Percentiles rank a stretch among this genome's conserved stretches.
Evolutionary conservation across 2,888 invertebrate species (phyloP).

Genomic region (Volucella inflata): DNA sequence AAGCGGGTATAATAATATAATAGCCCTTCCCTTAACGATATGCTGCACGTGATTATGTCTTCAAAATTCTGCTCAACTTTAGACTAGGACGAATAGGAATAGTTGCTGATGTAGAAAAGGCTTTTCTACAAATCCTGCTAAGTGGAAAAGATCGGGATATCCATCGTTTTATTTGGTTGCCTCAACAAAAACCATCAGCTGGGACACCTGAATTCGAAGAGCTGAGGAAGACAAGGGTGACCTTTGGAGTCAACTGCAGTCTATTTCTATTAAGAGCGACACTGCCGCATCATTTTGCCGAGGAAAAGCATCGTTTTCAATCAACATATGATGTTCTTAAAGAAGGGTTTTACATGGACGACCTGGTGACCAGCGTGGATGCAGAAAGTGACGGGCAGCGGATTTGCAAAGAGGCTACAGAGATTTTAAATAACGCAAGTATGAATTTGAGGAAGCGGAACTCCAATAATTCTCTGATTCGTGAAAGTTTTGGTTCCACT

Average conservation of each 20-base stretch:
- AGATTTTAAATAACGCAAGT: background rate
- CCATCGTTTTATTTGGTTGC: conserved; percentile 19
- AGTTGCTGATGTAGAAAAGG: conserved; percentile 17
- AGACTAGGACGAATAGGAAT: conserved; percentile 21
- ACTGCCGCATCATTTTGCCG: background rate
- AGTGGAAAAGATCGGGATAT: conserved; percentile 22
- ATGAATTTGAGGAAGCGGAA: conserved; percentile 21
- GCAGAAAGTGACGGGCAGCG: no score
- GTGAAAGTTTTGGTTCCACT: background rate
- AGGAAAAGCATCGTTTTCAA: background rate
- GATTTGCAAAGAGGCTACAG: no score
- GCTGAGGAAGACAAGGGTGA: no score
- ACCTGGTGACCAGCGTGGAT: no score
- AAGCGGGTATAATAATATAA: conserved; percentile 8
- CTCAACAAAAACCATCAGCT: conserved; percentile 10
- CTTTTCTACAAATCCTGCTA: conserved; percentile 19
- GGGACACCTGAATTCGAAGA: conserved; percentile 3
- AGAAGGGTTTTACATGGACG: no score
- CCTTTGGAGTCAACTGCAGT: conserved; percentile 26
- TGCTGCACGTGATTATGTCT: no score
- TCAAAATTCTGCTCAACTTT: conserved; percentile 1
- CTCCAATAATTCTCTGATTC: conserved; percentile 2
- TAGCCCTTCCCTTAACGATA: no score
- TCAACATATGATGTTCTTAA: no score
- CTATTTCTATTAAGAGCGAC: conserved; percentile 27